A percentile compares a stretch with the other conserved stretches of the same genome.
Conservation (phyloP, 2,113 vertebrate genomes). For the Vulpes vulpes region DNA sequence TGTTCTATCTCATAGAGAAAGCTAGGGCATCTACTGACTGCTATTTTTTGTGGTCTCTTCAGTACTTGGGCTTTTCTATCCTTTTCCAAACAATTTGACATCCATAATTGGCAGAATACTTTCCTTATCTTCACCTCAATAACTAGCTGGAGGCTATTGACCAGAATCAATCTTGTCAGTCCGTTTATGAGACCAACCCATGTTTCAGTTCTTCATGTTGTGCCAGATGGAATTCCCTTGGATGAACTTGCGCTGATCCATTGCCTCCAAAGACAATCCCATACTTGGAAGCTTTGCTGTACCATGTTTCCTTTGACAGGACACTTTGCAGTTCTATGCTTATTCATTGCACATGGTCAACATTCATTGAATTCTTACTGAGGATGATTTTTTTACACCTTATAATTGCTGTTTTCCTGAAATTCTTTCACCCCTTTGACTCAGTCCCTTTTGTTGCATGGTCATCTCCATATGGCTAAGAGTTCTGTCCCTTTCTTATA, state of each 20-base stretch:
- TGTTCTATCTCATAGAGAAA: not conserved
- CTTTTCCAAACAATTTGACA: not conserved
- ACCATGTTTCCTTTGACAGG: not conserved
- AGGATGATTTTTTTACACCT: not conserved
- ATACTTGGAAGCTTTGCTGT: not conserved
- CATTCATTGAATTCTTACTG: not conserved
- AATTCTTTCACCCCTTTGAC: not conserved
- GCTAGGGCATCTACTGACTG: not conserved
- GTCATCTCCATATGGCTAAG: not conserved
- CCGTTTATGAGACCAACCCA: not conserved
- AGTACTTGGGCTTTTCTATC: not conserved
- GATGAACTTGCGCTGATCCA: not conserved
- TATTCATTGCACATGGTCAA: not conserved
- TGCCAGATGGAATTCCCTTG: not conserved
- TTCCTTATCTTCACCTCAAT: not conserved
- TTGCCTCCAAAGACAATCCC: not conserved
- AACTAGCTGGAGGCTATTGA: not conserved
- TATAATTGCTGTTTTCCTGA: not conserved
- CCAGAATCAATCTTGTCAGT: not conserved
- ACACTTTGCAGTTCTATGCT: not conserved
- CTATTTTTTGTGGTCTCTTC: not conserved
- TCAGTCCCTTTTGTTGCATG: not conserved
- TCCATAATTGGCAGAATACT: not conserved
- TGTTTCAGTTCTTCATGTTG: not conserved
- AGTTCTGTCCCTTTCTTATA: not conserved